Base-by-base conservation (phyloP, 2,888 invertebrate genomes). In the Protophormia terraenovae region DNA sequence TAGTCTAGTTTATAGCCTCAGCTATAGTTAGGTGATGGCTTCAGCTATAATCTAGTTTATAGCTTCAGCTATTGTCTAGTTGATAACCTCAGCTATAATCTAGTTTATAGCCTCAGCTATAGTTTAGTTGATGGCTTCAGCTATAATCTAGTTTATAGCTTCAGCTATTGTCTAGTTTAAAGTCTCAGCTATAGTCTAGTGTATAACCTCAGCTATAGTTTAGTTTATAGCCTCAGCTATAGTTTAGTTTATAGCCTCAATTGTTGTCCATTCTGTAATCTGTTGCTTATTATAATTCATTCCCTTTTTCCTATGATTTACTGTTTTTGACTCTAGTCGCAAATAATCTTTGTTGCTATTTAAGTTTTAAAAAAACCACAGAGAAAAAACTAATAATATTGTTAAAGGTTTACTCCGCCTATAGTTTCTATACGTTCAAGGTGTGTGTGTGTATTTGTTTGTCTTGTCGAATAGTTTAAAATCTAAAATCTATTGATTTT, bases 401-500 rank as follows among this genome's bases (percentile, higher is more conserved):
- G 47, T 47, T 80, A 38, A 81, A 29, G 19, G 60, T 55, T 72
- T 47, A 19, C 10, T 19, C 35, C 12, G 24, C 45, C n/a, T n/a
- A n/a, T 32, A 45, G 32, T 58, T 67, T 45, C 38, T 62, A 32
- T 50, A 22, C 5, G 19, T 71, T n/a, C n/a, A n/a, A n/a, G n/a
- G 50, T 14, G 12, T 38, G 60, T 71, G 69, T 67, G 32, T 55
- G 35, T 80, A 47, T 78, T 60, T 78, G 58, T 27, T 14, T 32
- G 12, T 53, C 19, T n/a, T n/a, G n/a, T n/a, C n/a, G n/a, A n/a
- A n/a, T n/a, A n/a, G n/a, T n/a, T n/a, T n/a, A n/a, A 50, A 62
- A 62, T 71, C 71, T 73, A 50, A 75, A 81, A 62, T 76, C 80
- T 76, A 84, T 73, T 84, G 80, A 76, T 76, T 69, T 80, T 58